Base-by-base conservation (phyloP, 2,797 vertebrate genomes). In the Benthosema pterotum region DNA sequence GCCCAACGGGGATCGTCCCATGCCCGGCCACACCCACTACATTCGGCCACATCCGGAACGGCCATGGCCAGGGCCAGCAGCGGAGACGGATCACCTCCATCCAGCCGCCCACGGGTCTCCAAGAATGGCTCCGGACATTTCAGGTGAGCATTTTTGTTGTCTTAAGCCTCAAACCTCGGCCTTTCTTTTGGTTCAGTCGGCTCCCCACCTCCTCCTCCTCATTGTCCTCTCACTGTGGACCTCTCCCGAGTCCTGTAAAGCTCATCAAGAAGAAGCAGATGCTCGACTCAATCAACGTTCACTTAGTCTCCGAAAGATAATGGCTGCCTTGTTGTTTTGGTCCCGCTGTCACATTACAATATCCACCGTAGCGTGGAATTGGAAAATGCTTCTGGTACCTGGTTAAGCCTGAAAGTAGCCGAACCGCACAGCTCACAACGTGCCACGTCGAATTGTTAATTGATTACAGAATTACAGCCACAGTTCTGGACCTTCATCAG, bases 51-150 rank as follows among this genome's bases (percentile, higher is more conserved):
- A 91, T 99, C 78, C 93, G 97, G 89, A 93, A 96, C 72, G 97
- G 96, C 91, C 98, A 98, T 12, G 95, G 97, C 77, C 98, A 99
- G 91, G 97, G 97, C 56, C 96, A 97, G 60, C 97, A 98, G 56
- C 94, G 98, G 57, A 94, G 97, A 54, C 93, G 97, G 25, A 97
- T 99, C 82, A 97, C 97, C 80, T 97, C 97, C 69, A 96, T 99
- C 78, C 97, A 98, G 78, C 97, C 98, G 1, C 98, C 98, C 0
- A 92, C 95, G 0, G 97, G 97, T 87, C 96, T 99, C 72, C 97
- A 99, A 76, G 98, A 99, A 86, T 99, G 98, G 98, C 95, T 99
- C 87, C 96, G 97, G 74, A 99, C 96, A 90, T 99, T 99, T 93
- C 98, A 99, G 97, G 98, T 99, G 84, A 93, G 83, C n/a, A n/a